These are phyloP conservation scores for Spheniscus humboldti DNA, from an alignment of 2,797 vertebrate genomes.

Conservation along the genomic window DNA sequence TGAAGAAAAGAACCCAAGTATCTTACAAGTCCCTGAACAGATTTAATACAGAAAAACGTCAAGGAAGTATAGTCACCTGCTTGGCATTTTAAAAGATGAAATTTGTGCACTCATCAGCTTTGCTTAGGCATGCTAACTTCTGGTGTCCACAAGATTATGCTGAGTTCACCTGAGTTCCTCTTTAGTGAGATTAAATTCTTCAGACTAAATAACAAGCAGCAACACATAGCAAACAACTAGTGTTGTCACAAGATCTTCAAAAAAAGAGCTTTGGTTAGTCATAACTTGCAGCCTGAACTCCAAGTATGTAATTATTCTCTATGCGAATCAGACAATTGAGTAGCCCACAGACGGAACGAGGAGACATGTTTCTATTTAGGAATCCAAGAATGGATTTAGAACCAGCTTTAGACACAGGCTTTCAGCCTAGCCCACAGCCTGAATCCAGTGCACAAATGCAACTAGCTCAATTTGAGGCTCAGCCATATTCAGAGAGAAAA, in stretches of 20 bases:
- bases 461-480: neutral
- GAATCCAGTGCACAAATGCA: neutral
- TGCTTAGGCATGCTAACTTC: neutral
- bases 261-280: neutral
- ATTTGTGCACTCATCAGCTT: neutral
- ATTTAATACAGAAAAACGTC: neutral
- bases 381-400: neutral
- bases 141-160: neutral
- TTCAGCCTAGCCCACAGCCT: neutral
- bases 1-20: neutral
- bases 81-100: neutral
- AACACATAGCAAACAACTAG: neutral
- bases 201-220: neutral
- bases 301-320: neutral
- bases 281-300: neutral
- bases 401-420: neutral
- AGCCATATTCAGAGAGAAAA: neutral
- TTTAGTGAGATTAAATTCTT: neutral
- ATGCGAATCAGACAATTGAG: accelerated
- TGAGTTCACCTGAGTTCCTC: neutral
- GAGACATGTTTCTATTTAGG: accelerated
- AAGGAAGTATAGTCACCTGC: neutral
- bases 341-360: neutral
- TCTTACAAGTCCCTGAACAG: neutral
- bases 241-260: neutral